A percentile compares a stretch with the other conserved stretches of the same genome.
Evolutionary conservation across 2,797 vertebrate genomes (phyloP).

Genomic region (Mastacembelus armatus): DNA sequence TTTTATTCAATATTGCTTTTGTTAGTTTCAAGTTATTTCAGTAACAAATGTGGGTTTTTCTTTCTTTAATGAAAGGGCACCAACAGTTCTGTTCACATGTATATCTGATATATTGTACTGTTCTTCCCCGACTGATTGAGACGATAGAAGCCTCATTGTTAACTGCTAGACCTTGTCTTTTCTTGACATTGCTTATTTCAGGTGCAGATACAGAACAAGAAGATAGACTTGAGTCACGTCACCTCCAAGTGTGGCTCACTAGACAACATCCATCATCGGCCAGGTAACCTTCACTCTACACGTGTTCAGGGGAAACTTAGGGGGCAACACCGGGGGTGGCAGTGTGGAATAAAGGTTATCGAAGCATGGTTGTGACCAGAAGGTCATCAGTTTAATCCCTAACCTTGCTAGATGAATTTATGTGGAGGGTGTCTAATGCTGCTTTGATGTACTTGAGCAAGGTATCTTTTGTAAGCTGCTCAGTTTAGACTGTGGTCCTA

Average conservation of each 20-base stretch:
- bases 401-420: not conserved
- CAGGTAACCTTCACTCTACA: slow-evolving; percentile 85
- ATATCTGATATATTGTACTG: not conserved
- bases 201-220: slow-evolving; percentile 97
- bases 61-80: too few species aligned
- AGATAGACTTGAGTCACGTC: slow-evolving; percentile 98
- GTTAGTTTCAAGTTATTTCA: too few species aligned
- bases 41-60: too few species aligned
- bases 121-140: too few species aligned
- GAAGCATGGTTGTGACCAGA: not conserved
- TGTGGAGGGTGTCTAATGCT: not conserved
- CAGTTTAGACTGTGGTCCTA: slow-evolving; percentile 1
- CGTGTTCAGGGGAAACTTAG: not conserved
- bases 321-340: not conserved
- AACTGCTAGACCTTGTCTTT: slow-evolving; percentile 25
- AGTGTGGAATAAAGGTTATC: too few species aligned
- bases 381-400: not conserved
- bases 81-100: too few species aligned
- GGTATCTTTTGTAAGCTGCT: slow-evolving; percentile 3
- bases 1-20: too few species aligned
- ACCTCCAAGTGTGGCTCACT: slow-evolving; percentile 98
- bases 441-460: not conserved
- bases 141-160: not conserved
- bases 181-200: slow-evolving; percentile 67
- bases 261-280: slow-evolving; percentile 97